Evolutionary conservation across 1,140 invertebrate genomes (phyloP).

Genomic region (Telenomus remus): DNA sequence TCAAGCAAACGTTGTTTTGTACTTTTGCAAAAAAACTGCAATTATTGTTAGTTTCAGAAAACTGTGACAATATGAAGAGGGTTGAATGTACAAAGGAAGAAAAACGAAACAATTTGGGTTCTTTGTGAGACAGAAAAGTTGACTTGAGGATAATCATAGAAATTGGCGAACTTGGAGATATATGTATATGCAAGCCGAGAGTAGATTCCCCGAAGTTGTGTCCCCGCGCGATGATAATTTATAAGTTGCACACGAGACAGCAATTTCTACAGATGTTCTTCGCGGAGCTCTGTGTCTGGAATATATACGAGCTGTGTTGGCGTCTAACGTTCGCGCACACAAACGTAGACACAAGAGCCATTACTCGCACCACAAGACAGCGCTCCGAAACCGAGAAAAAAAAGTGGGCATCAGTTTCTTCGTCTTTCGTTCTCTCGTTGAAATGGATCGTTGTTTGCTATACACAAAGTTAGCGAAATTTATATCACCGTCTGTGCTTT

Average conservation of each 20-base stretch:
- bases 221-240: conserved; percentile 58
- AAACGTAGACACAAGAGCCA: conserved; percentile 19
- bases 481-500: conserved; percentile 6
- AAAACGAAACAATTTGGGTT: not conserved
- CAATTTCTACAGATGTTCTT: conserved; percentile 50
- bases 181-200: conserved; percentile 4
- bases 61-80: no score
- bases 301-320: conserved; percentile 16
- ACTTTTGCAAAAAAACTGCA: no score
- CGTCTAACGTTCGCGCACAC: conserved; percentile 7
- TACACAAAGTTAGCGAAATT: conserved; percentile 14
- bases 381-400: conserved; percentile 22
- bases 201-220: conserved; percentile 27
- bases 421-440: conserved; percentile 4
- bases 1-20: no score
- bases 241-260: conserved; percentile 49
- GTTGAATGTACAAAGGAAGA: not conserved
- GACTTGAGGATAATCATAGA: not conserved
- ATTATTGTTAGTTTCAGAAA: no score
- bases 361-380: conserved; percentile 32
- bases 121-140: not conserved
- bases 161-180: conserved; percentile 16
- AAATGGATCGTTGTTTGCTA: conserved; percentile 20
- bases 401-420: conserved; percentile 22
- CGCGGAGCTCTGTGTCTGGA: conserved; percentile 6